Evolutionary conservation across 2,888 invertebrate species (phyloP).

Genomic region (Dolichopus griseipennis): DNA sequence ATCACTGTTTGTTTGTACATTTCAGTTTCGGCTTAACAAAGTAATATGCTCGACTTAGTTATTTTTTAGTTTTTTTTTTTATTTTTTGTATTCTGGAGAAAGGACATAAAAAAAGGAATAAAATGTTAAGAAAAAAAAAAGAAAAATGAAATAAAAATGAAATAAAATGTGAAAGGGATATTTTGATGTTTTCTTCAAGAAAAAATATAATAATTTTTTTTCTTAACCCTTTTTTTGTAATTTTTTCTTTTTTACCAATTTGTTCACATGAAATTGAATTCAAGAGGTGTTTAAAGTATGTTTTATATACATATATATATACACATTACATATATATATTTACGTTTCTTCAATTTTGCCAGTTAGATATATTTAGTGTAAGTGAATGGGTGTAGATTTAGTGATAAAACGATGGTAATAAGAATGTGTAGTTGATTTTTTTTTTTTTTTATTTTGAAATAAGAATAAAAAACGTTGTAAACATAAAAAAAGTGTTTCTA

Average conservation of each 20-base stretch:
- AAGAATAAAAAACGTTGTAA: too few relatives aligned
- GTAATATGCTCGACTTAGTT: slow-evolving; percentile 4
- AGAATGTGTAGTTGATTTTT: not conserved
- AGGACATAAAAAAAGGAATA: not conserved
- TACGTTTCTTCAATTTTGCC: not conserved
- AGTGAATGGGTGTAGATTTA: slow-evolving; percentile 1
- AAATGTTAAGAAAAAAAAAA: not conserved
- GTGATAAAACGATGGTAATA: not conserved
- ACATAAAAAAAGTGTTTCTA: too few relatives aligned
- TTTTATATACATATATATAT: too few relatives aligned
- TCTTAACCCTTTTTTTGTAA: not conserved
- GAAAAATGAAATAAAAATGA: too few relatives aligned
- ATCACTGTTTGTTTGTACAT: too few relatives aligned
- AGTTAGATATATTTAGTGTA: not conserved
- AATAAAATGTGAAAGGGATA: not conserved
- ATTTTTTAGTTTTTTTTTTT: too few relatives aligned
- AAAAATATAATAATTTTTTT: too few relatives aligned
- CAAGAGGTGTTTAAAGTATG: too few relatives aligned
- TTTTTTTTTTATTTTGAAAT: not conserved
- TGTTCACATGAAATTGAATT: too few relatives aligned
- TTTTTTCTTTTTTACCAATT: too few relatives aligned
- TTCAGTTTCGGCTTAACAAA: not conserved
- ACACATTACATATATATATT: too few relatives aligned
- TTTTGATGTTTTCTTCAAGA: not conserved
- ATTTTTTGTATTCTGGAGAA: too few relatives aligned